Conservation (phyloP, 2,888 invertebrate genomes). For the Ophion ventricosus region DNA sequence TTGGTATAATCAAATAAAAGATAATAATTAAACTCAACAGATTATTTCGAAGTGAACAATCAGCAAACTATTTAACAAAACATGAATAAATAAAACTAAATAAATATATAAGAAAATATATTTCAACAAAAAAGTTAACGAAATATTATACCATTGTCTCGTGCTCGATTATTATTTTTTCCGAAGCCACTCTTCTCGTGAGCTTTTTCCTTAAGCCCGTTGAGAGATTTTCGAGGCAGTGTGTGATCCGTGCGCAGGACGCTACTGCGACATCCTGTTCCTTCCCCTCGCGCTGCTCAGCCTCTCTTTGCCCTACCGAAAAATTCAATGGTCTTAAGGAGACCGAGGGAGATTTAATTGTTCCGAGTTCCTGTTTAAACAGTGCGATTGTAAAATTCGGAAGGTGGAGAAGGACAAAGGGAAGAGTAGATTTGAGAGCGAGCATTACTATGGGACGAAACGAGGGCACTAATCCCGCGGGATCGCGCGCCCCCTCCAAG, state of each 20-base stretch:
- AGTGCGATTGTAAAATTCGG: slow-evolving; percentile 79
- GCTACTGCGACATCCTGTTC: slow-evolving; percentile 63
- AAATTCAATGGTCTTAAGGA: slow-evolving; percentile 54
- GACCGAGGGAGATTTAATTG: slow-evolving; percentile 77
- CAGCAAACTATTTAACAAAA: too few relatives aligned
- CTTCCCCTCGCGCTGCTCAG: too few relatives aligned
- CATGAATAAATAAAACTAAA: too few relatives aligned
- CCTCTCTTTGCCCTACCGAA: slow-evolving; percentile 22
- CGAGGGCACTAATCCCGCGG: not conserved
- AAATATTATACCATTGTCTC: not conserved
- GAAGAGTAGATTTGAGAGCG: slow-evolving; percentile 18
- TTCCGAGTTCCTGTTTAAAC: slow-evolving; percentile 81
- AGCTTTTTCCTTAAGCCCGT: not conserved
- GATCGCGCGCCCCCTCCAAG: not conserved
- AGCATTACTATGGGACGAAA: not conserved
- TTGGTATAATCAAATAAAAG: too few relatives aligned
- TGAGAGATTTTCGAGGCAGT: slow-evolving; percentile 23
- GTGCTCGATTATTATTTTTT: not conserved
- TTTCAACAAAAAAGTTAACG: not conserved
- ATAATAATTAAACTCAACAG: too few relatives aligned
- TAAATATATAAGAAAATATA: not conserved
- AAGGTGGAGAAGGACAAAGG: slow-evolving; percentile 48
- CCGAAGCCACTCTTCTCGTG: not conserved
- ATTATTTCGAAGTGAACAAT: too few relatives aligned
- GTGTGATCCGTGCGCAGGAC: slow-evolving; percentile 55